Evolutionary conservation across 92 coral and sea anemone genomes (phyloP), one percentile per base, ranked within the genome.

Genomic region (Anthopleura xanthogrammica): DNA sequence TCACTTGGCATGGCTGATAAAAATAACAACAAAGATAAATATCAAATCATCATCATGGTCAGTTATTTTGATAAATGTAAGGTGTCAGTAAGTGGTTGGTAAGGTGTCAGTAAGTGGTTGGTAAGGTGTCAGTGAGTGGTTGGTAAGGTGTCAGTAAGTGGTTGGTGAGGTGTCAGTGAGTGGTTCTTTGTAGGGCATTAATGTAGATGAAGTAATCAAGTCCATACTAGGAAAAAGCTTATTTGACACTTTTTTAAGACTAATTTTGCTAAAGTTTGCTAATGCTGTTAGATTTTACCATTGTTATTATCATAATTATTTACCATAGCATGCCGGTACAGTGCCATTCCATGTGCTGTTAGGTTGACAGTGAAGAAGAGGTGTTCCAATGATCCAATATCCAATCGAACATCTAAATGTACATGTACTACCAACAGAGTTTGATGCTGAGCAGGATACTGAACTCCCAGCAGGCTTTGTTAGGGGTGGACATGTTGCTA

Each of bases 261-360:
- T 16, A 11, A 16, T 13, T n/a, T n/a, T n/a, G n/a, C n/a, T n/a
- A n/a, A n/a, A n/a, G 3, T 14, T 54, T 54, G 58, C 50, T 54
- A 54, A 54, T 54, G 58, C 14, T 54, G 58, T 8, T 54, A 54
- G 58, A 54, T 54, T 54, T 11, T 54, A 16, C 14, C 9, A 9
- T 46, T 46, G 7, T 46, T 46, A 9, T 46, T 46, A 9, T 46
- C 9, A 12, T 14, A 8, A 14, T 14, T 13, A 4, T 54, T 78
- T 73, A 85, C 88, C 71, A 48, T 85, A 79, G 65, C 88, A 85
- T 16, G 62, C 83, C 41, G 88, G 88, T 72, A 74, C 52, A 56
- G 78, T 78, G 16, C 43, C 83, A 85, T 85, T 79, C 88, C 88
- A 85, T n/a, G 71, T 54, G 12, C 88, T 79, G 52, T 85, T 79